Base-by-base conservation (phyloP, 2,888 invertebrate species). In the Ditula angustiorana region DNA sequence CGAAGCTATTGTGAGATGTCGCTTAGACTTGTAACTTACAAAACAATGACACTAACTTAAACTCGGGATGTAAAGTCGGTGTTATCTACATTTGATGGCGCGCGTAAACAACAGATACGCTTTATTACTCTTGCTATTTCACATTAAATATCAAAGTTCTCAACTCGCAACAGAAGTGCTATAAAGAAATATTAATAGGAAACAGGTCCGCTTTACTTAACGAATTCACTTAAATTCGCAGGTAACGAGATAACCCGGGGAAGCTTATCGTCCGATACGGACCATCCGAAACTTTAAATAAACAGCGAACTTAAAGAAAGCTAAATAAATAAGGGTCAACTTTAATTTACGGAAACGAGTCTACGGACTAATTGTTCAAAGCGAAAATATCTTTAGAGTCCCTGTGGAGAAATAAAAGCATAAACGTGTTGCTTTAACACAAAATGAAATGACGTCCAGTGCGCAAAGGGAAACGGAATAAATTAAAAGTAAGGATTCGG, bases 31-130 rank as follows among this genome's bases (percentile, higher is more conserved):
- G 87, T 86, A 89, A 88, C 80, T 90, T 87, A 85, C 85, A 80
- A 89, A 91, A 90, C 90, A 92, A 91, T 90, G 89, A 88, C 86
- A 87, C 87, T 86, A 89, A 88, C 85, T 89, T 87, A 85, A 88
- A 86, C 83, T 81, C 81, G 86, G 84, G 86, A 86, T 88, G 87
- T 85, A 87, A 86, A 86, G 84, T 80, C 79, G 74, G 74, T 79
- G 87, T 84, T 89, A 89, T 90, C 90, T 87, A 78, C 81, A 77
- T 86, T 88, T 87, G 86, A 90, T 87, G 84, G 83, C 80, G 79
- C 71, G 79, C 81, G 85, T 87, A 88, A 88, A 89, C 87, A 89
- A 82, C 81, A 81, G 82, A 81, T 81, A 83, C 81, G 79, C 78
- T 87, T 88, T 87, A 87, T 86, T 83, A 74, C 78, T 70, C 70